A percentile compares a stretch with the other conserved stretches of the same genome.
Conservation (phyloP, 2,888 invertebrate genomes). For the Marasmarcha lunaedactyla region DNA sequence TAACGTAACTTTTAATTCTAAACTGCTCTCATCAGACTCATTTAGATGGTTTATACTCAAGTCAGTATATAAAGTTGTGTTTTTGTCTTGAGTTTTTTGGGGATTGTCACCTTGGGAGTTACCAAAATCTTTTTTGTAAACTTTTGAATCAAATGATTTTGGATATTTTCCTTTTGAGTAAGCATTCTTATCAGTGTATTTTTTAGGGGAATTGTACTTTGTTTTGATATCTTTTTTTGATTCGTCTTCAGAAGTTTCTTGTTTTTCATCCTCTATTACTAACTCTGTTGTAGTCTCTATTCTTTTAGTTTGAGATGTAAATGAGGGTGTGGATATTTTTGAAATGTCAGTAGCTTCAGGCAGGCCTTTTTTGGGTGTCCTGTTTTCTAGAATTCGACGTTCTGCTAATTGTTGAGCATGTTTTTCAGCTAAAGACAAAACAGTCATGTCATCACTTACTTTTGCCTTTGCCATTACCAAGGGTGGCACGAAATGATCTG, state of each 20-base stretch:
- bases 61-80: too few relatives aligned
- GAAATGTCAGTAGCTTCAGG: too few relatives aligned
- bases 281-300: not conserved
- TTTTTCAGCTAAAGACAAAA: conserved; percentile 58
- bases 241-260: conserved; percentile 14
- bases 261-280: conserved; percentile 15
- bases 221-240: conserved; percentile 27
- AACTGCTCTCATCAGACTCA: conserved; percentile 27
- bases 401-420: conserved; percentile 54
- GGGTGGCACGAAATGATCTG: conserved; percentile 63
- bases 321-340: too few relatives aligned
- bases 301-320: too few relatives aligned
- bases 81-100: too few relatives aligned
- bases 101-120: too few relatives aligned
- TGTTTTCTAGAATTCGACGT: conserved; percentile 16
- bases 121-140: conserved; percentile 16
- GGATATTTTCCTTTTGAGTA: conserved; percentile 30
- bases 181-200: conserved; percentile 40
- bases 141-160: conserved; percentile 24
- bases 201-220: conserved; percentile 40
- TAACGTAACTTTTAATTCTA: conserved; percentile 48
- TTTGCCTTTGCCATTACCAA: conserved; percentile 65
- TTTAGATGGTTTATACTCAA: conserved; percentile 11
- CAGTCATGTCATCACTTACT: conserved; percentile 61
- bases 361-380: too few relatives aligned